Percentiles rank a stretch among this genome's conserved stretches.
Evolutionary conservation across 2,113 vertebrate species (phyloP).

Genomic region (Hepsetus odoe): DNA sequence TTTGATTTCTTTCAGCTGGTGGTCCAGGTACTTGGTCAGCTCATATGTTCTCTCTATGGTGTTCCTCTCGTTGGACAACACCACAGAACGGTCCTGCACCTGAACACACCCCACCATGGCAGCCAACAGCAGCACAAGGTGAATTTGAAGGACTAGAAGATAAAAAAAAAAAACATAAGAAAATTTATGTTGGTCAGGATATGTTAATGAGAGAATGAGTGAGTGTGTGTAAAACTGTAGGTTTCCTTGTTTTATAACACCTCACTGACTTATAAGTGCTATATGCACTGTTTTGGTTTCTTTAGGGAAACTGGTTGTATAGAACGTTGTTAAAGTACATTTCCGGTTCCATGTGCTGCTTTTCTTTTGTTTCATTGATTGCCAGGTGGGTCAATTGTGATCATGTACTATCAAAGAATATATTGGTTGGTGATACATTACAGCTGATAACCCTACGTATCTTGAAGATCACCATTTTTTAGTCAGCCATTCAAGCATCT

Average conservation of each 20-base stretch:
- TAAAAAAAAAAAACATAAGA: background rate
- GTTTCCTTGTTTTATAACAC: no score
- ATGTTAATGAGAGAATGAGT: no score
- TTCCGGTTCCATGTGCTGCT: no score
- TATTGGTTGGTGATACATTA: background rate
- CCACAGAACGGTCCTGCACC: conserved; percentile 79
- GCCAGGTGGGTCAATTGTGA: no score
- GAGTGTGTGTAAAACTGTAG: no score
- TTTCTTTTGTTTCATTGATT: background rate
- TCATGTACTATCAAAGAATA: background rate
- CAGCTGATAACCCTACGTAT: no score
- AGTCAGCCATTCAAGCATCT: background rate
- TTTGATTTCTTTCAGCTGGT: conserved; percentile 93
- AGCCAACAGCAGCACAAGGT: conserved; percentile 81
- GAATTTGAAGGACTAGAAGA: conserved; percentile 62
- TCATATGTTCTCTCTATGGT: conserved; percentile 96
- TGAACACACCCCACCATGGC: conserved; percentile 78
- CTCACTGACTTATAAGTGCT: no score
- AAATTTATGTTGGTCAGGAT: background rate
- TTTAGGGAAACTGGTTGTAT: no score
- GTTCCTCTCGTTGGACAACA: conserved; percentile 81
- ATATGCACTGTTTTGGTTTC: no score
- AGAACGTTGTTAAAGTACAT: no score
- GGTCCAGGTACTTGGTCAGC: conserved; percentile 96
- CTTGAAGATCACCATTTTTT: background rate